phyloP scores from a whole-genome alignment of 1,140 invertebrate species.

The Tetraneura akinire region DNA sequence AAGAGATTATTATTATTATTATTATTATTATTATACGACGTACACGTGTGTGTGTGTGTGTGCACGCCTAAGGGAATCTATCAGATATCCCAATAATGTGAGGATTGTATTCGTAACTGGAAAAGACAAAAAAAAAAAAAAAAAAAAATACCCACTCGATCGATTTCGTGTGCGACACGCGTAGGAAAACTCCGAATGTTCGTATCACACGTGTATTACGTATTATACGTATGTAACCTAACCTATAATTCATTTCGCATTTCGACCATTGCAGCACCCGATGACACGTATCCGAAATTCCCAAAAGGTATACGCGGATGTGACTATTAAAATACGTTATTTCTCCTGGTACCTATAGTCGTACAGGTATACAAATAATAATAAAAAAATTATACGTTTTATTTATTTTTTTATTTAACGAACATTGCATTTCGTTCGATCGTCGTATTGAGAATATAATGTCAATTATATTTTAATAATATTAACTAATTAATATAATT shows the following conservation, averaged over 20 bases:
- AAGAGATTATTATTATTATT: too few relatives aligned
- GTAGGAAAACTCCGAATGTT: conserved; percentile 3
- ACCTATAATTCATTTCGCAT: conserved; percentile 18
- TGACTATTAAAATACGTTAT: neutral
- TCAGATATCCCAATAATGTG: neutral
- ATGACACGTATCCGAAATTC: conserved; percentile 40
- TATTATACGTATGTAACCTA: too few relatives aligned
- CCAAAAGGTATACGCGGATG: neutral
- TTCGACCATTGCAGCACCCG: neutral
- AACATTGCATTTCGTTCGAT: neutral
- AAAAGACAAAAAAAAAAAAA: too few relatives aligned
- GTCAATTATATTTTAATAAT: too few relatives aligned
- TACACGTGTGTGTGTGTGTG: neutral
- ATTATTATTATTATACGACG: too few relatives aligned
- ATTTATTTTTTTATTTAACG: neutral
- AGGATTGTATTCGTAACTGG: neutral
- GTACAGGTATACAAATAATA: too few relatives aligned
- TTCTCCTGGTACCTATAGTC: neutral
- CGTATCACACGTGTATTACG: neutral
- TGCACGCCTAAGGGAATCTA: conserved; percentile 4
- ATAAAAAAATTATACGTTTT: too few relatives aligned
- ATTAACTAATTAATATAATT: too few relatives aligned
- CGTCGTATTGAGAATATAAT: too few relatives aligned
- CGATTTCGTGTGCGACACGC: neutral
- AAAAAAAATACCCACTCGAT: neutral